Percentiles rank a stretch among this genome's conserved stretches.
phyloP scores from a whole-genome alignment of 1,140 invertebrate species.

The Trachymyrmex septentrionalis region DNA sequence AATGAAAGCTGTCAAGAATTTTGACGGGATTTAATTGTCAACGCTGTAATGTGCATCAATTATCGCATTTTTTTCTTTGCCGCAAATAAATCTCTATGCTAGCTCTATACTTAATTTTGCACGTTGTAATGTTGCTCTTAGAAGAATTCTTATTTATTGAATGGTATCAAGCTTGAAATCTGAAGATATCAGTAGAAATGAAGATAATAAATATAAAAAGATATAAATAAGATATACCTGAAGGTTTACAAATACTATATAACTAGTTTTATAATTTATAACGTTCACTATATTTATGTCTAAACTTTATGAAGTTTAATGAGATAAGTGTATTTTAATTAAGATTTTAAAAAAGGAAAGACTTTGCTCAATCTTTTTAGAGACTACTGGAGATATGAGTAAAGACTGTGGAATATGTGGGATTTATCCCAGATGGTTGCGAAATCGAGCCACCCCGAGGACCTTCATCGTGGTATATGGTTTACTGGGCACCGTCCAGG shows the following conservation, averaged over 20 bases:
- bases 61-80: background rate
- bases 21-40: background rate
- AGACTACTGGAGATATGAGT: constrained; percentile 80
- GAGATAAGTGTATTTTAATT: background rate
- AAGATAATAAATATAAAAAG: constrained; percentile 15
- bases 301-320: background rate
- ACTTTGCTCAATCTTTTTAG: constrained; percentile 47
- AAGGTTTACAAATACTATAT: background rate
- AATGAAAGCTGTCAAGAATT: background rate
- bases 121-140: background rate
- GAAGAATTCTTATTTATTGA: background rate
- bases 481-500: constrained; percentile 90
- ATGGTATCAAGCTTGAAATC: background rate
- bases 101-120: background rate
- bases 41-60: background rate
- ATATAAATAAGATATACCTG: background rate
- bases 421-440: constrained; percentile 89
- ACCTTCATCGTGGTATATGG: constrained; percentile 90
- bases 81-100: background rate
- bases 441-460: constrained; percentile 88
- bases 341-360: background rate
- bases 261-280: background rate
- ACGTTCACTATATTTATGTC: background rate
- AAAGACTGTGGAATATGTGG: constrained; percentile 88
- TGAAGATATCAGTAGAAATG: constrained; percentile 17